A percentile compares a stretch with the other conserved stretches of the same genome.
Conservation (phyloP, 2,888 invertebrate species). For the Ichneumon xanthorius region DNA sequence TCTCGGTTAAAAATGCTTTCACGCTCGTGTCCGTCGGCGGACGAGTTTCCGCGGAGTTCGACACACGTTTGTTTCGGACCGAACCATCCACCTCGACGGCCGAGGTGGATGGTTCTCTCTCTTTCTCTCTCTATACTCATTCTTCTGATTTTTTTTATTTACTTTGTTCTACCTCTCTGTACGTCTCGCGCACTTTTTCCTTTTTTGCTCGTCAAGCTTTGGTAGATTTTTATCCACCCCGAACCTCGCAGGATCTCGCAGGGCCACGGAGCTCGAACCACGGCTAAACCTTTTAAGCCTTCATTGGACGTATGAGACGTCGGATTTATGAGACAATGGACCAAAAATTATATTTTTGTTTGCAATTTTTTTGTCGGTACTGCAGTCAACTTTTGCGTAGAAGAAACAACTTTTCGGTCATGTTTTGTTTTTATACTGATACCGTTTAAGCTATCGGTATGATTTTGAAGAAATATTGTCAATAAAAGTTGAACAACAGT, state of each 20-base stretch:
- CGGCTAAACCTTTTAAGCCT: constrained; percentile 39
- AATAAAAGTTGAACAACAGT: no score
- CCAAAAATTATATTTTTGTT: not conserved
- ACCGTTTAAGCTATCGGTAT: no score
- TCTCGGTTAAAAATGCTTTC: constrained; percentile 66
- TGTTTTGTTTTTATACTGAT: not conserved
- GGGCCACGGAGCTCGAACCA: constrained; percentile 1
- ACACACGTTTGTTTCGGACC: constrained; percentile 63
- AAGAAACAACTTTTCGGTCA: not conserved
- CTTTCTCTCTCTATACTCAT: constrained; percentile 14
- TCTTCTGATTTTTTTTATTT: constrained; percentile 16
- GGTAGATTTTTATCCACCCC: constrained; percentile 4
- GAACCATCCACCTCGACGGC: constrained; percentile 21
- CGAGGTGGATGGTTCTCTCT: constrained; percentile 31
- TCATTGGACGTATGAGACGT: constrained; percentile 40
- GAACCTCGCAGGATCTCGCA: constrained; percentile 13
- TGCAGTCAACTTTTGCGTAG: not conserved
- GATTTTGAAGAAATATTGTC: no score
- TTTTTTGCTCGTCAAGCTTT: constrained; percentile 40
- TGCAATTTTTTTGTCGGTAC: not conserved
- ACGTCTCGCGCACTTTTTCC: constrained; percentile 12
- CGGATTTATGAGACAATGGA: constrained; percentile 4
- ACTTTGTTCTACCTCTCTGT: constrained; percentile 8
- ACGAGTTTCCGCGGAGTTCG: constrained; percentile 62
- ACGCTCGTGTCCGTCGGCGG: constrained; percentile 60